Percentiles rank a stretch among this genome's conserved stretches.
phyloP scores from a whole-genome alignment of 2,797 vertebrate genomes.

The Oophaga sylvatica region DNA sequence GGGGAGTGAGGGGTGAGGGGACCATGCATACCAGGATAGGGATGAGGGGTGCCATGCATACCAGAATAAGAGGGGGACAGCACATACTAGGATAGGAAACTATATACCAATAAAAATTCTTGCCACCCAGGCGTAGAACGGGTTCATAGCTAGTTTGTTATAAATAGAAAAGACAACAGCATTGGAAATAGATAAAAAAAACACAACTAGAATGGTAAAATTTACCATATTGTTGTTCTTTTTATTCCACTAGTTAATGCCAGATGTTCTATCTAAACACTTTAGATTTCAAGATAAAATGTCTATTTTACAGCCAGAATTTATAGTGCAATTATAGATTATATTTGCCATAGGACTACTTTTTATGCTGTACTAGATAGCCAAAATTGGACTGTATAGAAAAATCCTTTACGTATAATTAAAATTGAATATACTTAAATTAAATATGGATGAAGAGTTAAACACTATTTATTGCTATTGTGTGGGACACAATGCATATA shows the following conservation, averaged over 20 bases:
- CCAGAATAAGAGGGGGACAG: too few species aligned
- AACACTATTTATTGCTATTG: conserved; percentile 12
- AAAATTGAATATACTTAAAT: background rate
- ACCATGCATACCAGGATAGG: too few species aligned
- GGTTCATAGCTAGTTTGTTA: too few species aligned
- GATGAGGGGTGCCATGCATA: too few species aligned
- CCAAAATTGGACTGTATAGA: background rate
- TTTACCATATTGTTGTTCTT: background rate
- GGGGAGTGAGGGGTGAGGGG: too few species aligned
- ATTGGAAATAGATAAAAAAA: background rate
- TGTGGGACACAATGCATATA: background rate
- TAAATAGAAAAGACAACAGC: background rate
- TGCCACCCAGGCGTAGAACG: too few species aligned
- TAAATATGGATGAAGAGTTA: conserved; percentile 23
- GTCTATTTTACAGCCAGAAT: background rate
- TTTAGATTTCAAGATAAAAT: background rate
- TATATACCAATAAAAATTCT: too few species aligned
- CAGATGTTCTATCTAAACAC: background rate
- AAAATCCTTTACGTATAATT: background rate
- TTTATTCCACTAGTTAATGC: background rate
- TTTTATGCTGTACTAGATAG: background rate
- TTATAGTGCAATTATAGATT: background rate
- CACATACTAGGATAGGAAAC: too few species aligned
- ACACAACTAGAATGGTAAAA: background rate
- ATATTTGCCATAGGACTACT: background rate